Evolutionary conservation across 2,888 invertebrate species (phyloP).

Genomic region (Anthoptus insignis): DNA sequence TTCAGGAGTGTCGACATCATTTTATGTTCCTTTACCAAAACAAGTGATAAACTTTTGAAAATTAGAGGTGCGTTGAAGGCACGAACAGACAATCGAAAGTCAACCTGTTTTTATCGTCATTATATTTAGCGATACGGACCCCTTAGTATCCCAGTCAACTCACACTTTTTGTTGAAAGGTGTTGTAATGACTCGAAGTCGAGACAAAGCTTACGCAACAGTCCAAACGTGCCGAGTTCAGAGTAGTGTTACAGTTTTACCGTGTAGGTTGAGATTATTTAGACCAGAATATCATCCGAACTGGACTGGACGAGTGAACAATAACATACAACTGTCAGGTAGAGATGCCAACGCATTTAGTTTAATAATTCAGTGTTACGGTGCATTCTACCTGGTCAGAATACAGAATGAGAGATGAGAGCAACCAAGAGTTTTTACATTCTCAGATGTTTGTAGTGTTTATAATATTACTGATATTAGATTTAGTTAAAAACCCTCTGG

Average conservation of each 20-base stretch:
- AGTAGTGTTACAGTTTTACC: slow-evolving; percentile 28
- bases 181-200: slow-evolving; percentile 32
- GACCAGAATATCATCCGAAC: not conserved
- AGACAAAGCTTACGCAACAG: slow-evolving; percentile 34
- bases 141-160: too few species aligned
- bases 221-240: slow-evolving; percentile 36
- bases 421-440: slow-evolving; percentile 10
- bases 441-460: slow-evolving; percentile 10
- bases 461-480: too few species aligned
- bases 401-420: slow-evolving; percentile 17
- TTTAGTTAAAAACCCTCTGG: too few species aligned
- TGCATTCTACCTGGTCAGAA: slow-evolving; percentile 14
- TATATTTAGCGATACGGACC: too few species aligned
- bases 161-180: too few species aligned
- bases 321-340: slow-evolving; percentile 3
- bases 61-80: too few species aligned
- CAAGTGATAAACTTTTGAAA: too few species aligned
- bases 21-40: too few species aligned
- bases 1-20: too few species aligned
- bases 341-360: not conserved
- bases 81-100: too few species aligned
- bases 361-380: slow-evolving; percentile 25
- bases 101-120: too few species aligned
- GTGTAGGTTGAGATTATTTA: slow-evolving; percentile 7
- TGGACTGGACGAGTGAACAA: slow-evolving; percentile 9